phyloP scores from a whole-genome alignment of 2,888 invertebrate species.

The Nomada fucata region DNA sequence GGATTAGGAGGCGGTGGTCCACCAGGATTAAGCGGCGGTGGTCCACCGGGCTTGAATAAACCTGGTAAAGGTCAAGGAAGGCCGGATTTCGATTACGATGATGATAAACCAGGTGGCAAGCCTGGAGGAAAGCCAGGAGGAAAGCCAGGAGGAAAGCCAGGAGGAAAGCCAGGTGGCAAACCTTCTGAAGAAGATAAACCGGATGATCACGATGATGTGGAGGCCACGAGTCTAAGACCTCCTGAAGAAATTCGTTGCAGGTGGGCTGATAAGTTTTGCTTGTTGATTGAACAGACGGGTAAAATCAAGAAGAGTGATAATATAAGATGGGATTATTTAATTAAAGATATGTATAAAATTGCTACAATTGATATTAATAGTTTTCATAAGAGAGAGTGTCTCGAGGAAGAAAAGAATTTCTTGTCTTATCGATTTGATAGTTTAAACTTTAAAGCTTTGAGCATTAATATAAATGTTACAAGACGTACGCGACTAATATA shows the following conservation, averaged over 20 bases:
- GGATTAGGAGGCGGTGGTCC: conserved; percentile 27
- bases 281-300: neutral
- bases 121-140: neutral
- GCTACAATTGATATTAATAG: no score
- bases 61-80: conserved; percentile 17
- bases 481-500: no score
- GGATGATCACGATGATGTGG: neutral
- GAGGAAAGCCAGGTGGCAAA: neutral
- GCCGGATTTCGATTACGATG: conserved; percentile 2
- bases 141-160: no score
- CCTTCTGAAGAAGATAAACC: neutral
- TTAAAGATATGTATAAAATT: no score
- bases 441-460: no score
- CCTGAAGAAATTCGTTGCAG: neutral
- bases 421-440: no score
- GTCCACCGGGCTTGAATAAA: conserved; percentile 34
- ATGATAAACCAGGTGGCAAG: neutral
- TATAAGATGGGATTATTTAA: no score
- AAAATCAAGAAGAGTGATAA: no score
- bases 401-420: no score
- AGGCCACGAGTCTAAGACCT: neutral
- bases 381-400: no score
- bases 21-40: conserved; percentile 30
- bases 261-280: neutral
- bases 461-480: no score